Percentiles rank a stretch among this genome's conserved stretches.
phyloP scores from a whole-genome alignment of 2,797 vertebrate species.

The Orientallactaga sibirica region DNA sequence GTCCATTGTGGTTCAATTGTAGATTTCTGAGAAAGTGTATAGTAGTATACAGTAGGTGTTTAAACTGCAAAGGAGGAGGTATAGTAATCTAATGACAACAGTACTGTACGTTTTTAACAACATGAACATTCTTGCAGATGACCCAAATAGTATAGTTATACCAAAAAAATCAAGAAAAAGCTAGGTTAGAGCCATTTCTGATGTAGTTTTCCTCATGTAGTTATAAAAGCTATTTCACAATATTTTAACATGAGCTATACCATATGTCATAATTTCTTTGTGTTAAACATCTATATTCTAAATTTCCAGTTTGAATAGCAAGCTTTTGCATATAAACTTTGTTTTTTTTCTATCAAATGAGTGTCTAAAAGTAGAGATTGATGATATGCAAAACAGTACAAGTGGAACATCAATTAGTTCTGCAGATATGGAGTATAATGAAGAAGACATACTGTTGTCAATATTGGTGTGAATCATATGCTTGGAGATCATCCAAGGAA shows the following conservation, averaged over 20 bases:
- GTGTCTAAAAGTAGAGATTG: conserved; percentile 8
- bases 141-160: background rate
- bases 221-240: background rate
- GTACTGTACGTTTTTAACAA: background rate
- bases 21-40: background rate
- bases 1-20: background rate
- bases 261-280: background rate
- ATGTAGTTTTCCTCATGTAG: background rate
- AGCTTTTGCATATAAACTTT: conserved; percentile 10
- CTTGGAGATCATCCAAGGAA: background rate
- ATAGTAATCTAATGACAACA: fast-evolving
- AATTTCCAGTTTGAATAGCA: conserved; percentile 8
- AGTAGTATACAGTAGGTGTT: background rate
- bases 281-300: background rate
- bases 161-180: background rate
- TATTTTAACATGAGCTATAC: background rate
- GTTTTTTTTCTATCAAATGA: conserved; percentile 14
- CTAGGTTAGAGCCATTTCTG: background rate
- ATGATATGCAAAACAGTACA: background rate
- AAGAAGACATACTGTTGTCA: background rate
- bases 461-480: background rate
- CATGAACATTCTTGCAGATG: background rate
- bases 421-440: background rate
- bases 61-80: background rate
- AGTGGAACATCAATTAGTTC: background rate